Evolutionary conservation across 2,113 vertebrate species (phyloP).

Genomic region (Calidris pugnax): DNA sequence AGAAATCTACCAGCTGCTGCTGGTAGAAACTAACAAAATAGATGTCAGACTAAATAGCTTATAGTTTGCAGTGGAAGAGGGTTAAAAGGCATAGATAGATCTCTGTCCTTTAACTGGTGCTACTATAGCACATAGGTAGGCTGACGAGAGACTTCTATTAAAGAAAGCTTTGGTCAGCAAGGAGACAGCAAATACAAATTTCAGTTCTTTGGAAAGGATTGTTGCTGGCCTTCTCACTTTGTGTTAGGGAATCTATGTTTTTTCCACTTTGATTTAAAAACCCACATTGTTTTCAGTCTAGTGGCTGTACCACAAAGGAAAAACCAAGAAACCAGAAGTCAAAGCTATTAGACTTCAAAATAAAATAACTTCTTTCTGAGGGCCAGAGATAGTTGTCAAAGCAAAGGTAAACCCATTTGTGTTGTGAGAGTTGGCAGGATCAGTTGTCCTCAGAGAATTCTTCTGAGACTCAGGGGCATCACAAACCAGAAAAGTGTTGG

Average conservation of each 20-base stretch:
- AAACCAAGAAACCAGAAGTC: constrained; percentile 34
- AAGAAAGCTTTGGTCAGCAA: not conserved
- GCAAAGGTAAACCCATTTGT: constrained; percentile 15
- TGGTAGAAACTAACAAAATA: constrained; percentile 34
- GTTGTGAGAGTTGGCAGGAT: not conserved
- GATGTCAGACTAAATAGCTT: constrained; percentile 20
- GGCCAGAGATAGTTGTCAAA: not conserved
- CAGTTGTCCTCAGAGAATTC: not conserved
- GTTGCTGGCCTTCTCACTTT: not conserved
- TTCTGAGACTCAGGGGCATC: not conserved
- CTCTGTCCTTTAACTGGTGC: not conserved
- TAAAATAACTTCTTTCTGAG: constrained; percentile 21
- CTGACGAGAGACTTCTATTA: not conserved
- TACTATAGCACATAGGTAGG: not conserved
- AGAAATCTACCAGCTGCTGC: constrained; percentile 44
- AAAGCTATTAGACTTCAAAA: constrained; percentile 17
- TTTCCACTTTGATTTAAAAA: constrained; percentile 39
- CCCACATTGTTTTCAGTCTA: constrained; percentile 5
- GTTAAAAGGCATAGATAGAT: not conserved
- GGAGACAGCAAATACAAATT: not conserved
- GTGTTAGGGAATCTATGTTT: not conserved
- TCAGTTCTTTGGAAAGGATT: not conserved
- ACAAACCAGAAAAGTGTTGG: not conserved
- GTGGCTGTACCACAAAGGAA: constrained; percentile 11
- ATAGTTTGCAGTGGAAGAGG: not conserved